phyloP scores from a whole-genome alignment of 2,888 invertebrate species.

The Amblyjoppa fuscipennis region DNA sequence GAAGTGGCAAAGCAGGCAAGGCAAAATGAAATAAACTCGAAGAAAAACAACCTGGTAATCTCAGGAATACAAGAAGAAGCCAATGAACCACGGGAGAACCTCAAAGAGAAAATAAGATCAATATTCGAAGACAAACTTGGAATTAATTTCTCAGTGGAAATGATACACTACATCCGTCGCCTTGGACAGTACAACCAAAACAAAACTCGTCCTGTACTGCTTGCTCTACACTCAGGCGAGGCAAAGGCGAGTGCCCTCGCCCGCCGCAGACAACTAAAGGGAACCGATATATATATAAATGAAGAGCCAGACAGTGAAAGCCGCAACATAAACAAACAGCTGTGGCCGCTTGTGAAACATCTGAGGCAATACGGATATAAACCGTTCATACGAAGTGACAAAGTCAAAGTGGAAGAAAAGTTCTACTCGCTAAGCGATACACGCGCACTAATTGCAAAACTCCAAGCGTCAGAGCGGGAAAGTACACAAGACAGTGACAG shows the following conservation, averaged over 20 bases:
- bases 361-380: conserved; percentile 14
- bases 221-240: background rate
- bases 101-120: background rate
- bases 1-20: background rate
- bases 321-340: conserved; percentile 12
- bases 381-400: background rate
- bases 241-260: background rate
- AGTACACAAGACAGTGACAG: background rate
- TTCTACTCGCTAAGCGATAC: background rate
- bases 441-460: background rate
- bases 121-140: background rate
- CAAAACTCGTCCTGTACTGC: background rate
- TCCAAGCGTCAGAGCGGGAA: background rate
- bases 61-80: background rate
- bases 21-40: background rate
- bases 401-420: background rate
- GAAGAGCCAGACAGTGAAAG: conserved; percentile 4
- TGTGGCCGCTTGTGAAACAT: conserved; percentile 24
- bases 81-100: background rate
- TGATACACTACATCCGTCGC: background rate
- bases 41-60: background rate
- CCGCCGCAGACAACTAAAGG: conserved; percentile 5
- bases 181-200: background rate
- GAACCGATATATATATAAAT: conserved; percentile 7
- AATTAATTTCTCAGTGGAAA: background rate